Base-by-base conservation (phyloP, 2,797 vertebrate species). In the Trichosurus vulpecula region DNA sequence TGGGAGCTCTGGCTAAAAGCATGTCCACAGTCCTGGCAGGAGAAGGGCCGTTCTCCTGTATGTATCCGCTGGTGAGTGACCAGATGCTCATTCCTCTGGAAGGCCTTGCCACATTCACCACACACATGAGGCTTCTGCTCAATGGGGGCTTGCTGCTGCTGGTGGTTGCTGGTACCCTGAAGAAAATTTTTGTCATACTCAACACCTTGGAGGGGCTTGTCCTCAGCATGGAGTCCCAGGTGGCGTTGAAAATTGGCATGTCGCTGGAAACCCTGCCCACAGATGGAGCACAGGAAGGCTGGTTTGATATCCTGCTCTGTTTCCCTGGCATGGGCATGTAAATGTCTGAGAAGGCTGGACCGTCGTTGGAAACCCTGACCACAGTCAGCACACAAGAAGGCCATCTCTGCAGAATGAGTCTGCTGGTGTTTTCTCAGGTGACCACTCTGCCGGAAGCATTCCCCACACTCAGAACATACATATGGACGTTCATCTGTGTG, bases 1-100 rank as follows among this genome's bases (percentile, higher is more conserved):
- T 98, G 98, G 1, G 98, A 97, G 66, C 96, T 98, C 57, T 98
- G 97, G 54, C 95, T 97, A 93, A 98, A 98, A 95, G 97, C 66
- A 92, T 97, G 98, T 61, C 95, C 93, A 31, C 98, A 98, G 6
- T 66, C 97, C 52, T 94, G 93, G 96, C 97, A 95, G 3, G 96
- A 94, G 95, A 98, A 98, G 81, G 98, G 96, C 29, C 97, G 96
- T 90, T 98, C 98, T 2, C 98, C 98, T 0, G 98, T 98, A 87
- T 98, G 98, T 91, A 98, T 97, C 25, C 98, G 97, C 81, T 92
- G 96, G 92, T 98, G 98, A 25, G 98, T 94, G n/a, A 96, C 97
- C 55, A 98, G 97, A 52, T 98, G 98, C 52, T 98, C 98, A 5
- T 96, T 96, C 58, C 98, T 98, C 58, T 97, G 96, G 95, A 98